These are phyloP conservation scores for Stictonetta naevosa DNA, from an alignment of 2,113 vertebrate genomes.

Conservation along the genomic window DNA sequence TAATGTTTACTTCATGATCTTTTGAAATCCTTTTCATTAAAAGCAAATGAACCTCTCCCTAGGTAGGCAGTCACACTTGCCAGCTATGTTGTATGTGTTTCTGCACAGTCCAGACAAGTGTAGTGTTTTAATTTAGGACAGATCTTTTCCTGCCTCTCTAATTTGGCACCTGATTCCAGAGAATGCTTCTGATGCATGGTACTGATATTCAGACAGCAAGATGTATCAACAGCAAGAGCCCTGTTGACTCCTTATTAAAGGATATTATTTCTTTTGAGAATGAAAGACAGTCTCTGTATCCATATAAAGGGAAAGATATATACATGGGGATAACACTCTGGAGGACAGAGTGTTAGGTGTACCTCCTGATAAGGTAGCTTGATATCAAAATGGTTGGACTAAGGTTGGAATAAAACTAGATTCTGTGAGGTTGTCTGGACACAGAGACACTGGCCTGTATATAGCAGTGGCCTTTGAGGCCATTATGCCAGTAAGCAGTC, in stretches of 20 bases:
- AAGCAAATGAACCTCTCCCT: not conserved
- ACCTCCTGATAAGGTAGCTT: not conserved
- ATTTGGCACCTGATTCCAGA: not conserved
- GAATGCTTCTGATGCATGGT: not conserved
- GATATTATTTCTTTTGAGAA: not conserved
- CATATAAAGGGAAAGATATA: not conserved
- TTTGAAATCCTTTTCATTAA: not conserved
- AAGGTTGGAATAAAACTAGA: not conserved
- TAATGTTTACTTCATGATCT: not conserved
- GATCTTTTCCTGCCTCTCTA: not conserved
- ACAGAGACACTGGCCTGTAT: not conserved
- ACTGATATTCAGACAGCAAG: not conserved
- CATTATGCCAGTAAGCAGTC: not conserved
- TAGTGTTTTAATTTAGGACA: not conserved
- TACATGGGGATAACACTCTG: not conserved
- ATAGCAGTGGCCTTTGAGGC: not conserved
- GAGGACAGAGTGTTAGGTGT: not conserved
- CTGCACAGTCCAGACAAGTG: not conserved
- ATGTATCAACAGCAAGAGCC: not conserved
- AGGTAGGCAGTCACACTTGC: not conserved
- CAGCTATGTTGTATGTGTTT: not conserved
- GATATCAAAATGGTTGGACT: not conserved
- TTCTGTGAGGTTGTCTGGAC: not conserved
- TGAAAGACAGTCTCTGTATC: not conserved
- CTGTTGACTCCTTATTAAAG: not conserved